A percentile compares a stretch with the other conserved stretches of the same genome.
Conservation (phyloP, 2,113 vertebrate species). For the Coptodon bakossiorum region DNA sequence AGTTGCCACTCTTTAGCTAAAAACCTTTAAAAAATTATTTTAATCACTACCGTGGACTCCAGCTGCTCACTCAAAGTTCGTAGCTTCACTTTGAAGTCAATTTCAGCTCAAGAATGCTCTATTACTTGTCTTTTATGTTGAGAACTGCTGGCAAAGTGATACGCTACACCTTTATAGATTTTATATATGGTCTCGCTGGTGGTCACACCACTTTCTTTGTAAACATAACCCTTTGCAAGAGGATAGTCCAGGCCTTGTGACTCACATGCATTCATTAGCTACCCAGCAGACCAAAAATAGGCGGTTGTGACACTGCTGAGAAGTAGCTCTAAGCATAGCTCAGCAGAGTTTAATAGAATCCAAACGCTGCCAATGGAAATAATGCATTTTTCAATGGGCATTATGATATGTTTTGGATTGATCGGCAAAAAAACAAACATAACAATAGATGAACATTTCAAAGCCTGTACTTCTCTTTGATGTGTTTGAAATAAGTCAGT, state of each 20-base stretch:
- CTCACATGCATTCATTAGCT: conserved; percentile 10
- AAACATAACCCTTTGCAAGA: conserved; percentile 18
- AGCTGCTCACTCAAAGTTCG: background rate
- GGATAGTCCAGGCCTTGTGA: conserved; percentile 21
- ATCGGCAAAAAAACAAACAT: background rate
- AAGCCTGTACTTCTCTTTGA: background rate
- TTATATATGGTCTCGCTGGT: background rate
- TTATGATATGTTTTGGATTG: background rate
- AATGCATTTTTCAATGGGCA: background rate
- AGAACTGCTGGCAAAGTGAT: background rate
- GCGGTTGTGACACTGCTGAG: background rate
- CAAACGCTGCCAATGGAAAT: background rate
- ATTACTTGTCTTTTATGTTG: background rate
- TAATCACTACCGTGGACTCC: background rate
- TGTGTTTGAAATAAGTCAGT: background rate
- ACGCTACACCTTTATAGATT: background rate
- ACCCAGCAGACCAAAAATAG: conserved; percentile 28
- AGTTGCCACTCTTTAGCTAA: background rate
- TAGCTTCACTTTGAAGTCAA: background rate
- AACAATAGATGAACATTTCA: background rate
- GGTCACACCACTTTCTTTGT: background rate
- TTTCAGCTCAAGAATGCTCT: background rate
- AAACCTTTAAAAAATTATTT: background rate
- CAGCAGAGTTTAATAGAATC: background rate
- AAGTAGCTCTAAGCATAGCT: conserved; percentile 11